A percentile compares a stretch with the other conserved stretches of the same genome.
Evolutionary conservation across 1,140 invertebrate species (phyloP).

Genomic region (Brachionus sp.): DNA sequence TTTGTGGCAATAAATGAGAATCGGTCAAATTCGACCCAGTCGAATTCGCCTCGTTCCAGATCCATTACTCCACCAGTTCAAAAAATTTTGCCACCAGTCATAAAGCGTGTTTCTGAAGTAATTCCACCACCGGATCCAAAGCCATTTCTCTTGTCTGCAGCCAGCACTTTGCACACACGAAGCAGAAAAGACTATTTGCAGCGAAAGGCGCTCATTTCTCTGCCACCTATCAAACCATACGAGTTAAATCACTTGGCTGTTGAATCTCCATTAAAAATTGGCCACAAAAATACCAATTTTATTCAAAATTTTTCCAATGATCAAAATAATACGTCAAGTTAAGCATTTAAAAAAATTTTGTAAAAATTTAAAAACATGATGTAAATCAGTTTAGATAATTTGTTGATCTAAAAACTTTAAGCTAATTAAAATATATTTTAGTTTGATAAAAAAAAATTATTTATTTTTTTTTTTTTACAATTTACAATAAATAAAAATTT

Average conservation of each 20-base stretch:
- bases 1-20: not conserved
- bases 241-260: slow-evolving; percentile 26
- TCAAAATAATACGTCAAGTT: slow-evolving; percentile 31
- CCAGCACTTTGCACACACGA: slow-evolving; percentile 4
- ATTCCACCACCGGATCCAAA: slow-evolving; percentile 32
- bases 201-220: slow-evolving; percentile 20
- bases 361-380: not conserved
- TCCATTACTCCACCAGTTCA: slow-evolving; percentile 21
- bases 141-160: slow-evolving; percentile 8
- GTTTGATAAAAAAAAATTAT: not conserved
- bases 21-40: not conserved
- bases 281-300: not conserved
- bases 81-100: slow-evolving; percentile 34
- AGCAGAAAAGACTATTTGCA: slow-evolving; percentile 15
- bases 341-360: not conserved
- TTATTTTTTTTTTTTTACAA: not conserved
- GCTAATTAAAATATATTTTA: not conserved
- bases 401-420: not conserved
- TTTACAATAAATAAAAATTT: no score
- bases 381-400: not conserved
- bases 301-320: not conserved
- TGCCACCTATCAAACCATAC: slow-evolving; percentile 38
- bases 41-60: not conserved
- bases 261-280: slow-evolving; percentile 24
- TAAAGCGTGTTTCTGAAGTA: not conserved